Evolutionary conservation across 2,888 invertebrate species (phyloP).

Genomic region (Papilio elwesi): DNA sequence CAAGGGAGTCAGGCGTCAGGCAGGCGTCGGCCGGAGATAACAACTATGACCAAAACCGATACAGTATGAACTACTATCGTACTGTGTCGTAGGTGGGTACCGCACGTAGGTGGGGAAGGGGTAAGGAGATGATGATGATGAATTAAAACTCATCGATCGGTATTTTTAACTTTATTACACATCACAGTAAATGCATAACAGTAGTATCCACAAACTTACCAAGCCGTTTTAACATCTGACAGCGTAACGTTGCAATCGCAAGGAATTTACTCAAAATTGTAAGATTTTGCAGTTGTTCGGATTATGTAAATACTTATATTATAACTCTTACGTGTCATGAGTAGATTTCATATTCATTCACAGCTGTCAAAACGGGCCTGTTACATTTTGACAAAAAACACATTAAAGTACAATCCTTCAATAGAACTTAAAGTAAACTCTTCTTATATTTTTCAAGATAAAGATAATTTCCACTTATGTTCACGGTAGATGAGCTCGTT

Average conservation of each 20-base stretch:
- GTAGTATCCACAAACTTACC: background rate
- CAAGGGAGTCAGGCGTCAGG: no score
- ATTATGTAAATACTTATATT: no score
- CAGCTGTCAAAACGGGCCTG: background rate
- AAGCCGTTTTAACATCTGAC: background rate
- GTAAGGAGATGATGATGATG: no score
- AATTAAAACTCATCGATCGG: background rate
- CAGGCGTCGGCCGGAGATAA: no score
- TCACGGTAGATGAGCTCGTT: conserved; percentile 55
- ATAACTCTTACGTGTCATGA: background rate
- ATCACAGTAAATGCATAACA: background rate
- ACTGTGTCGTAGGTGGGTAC: no score
- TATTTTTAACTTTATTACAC: background rate
- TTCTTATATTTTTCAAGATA: background rate
- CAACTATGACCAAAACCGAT: no score
- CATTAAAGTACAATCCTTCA: background rate
- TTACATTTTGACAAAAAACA: background rate
- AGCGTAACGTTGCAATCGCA: background rate
- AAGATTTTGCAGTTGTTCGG: no score
- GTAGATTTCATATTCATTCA: background rate
- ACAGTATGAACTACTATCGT: no score
- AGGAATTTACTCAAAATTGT: no score
- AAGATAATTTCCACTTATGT: conserved; percentile 26
- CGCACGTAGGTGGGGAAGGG: no score
- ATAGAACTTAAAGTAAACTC: conserved; percentile 6